Evolutionary conservation across 2,113 vertebrate species (phyloP).

Genomic region (Seriola rivoliana): DNA sequence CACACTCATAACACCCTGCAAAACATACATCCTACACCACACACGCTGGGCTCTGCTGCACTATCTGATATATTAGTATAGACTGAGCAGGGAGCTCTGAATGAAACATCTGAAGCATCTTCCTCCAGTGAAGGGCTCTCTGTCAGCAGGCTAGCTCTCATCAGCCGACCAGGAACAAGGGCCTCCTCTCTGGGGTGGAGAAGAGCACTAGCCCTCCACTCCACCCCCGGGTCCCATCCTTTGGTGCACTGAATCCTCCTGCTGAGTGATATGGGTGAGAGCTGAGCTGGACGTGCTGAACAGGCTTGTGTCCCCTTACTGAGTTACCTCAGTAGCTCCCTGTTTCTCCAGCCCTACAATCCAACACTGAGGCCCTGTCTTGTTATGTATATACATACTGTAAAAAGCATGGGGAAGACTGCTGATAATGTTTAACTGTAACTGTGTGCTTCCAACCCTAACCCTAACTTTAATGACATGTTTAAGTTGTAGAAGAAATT

Average conservation of each 20-base stretch:
- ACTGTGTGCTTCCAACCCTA: neutral
- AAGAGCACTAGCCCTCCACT: slow-evolving; percentile 37
- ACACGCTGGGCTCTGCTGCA: slow-evolving; percentile 9
- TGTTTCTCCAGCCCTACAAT: slow-evolving; percentile 36
- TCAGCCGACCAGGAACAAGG: slow-evolving; percentile 76
- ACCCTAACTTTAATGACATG: neutral
- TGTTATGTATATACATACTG: neutral
- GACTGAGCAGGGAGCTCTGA: slow-evolving; percentile 40
- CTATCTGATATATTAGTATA: slow-evolving; percentile 30
- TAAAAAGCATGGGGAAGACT: neutral
- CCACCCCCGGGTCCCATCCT: slow-evolving; percentile 55
- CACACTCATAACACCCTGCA: slow-evolving; percentile 5
- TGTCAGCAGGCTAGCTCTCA: slow-evolving; percentile 80
- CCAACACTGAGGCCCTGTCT: neutral
- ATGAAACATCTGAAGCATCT: slow-evolving; percentile 69
- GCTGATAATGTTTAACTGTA: neutral
- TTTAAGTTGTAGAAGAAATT: neutral
- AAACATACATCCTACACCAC: slow-evolving; percentile 16
- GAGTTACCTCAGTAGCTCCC: slow-evolving; percentile 37
- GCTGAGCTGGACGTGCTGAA: slow-evolving; percentile 40
- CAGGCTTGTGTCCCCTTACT: slow-evolving; percentile 45
- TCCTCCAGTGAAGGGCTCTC: slow-evolving; percentile 76
- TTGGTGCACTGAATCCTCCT: slow-evolving; percentile 81
- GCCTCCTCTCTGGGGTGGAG: slow-evolving; percentile 69
- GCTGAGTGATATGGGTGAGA: slow-evolving; percentile 74